These are phyloP conservation scores for Emydoidea blandingii DNA, from an alignment of 2,797 vertebrate species.

Conservation along the genomic window DNA sequence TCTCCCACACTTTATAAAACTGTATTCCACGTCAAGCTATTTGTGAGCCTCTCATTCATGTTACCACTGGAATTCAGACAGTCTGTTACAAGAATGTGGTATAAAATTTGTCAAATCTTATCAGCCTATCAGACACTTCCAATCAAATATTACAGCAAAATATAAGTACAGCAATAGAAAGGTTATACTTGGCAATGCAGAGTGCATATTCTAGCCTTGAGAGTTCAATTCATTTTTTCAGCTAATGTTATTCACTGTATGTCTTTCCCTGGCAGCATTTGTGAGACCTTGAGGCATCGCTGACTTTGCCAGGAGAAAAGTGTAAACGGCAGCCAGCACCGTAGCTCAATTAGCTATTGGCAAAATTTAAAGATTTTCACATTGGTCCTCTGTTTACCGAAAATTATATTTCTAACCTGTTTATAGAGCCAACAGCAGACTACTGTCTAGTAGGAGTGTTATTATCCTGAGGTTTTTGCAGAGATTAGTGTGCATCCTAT, in stretches of 20 bases:
- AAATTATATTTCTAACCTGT: not conserved
- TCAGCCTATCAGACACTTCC: not conserved
- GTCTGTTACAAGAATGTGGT: not conserved
- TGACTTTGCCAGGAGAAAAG: not conserved
- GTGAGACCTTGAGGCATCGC: not conserved
- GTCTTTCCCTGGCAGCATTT: not conserved
- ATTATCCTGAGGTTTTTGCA: not conserved
- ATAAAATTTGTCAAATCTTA: conserved; percentile 17
- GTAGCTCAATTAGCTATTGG: not conserved
- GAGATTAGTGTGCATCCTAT: not conserved
- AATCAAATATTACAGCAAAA: not conserved
- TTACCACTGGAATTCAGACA: conserved; percentile 17
- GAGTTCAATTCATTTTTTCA: not conserved
- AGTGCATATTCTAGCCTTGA: not conserved
- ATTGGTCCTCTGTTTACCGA: not conserved
- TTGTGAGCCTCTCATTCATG: not conserved
- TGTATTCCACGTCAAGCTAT: not conserved
- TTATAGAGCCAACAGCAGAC: not conserved
- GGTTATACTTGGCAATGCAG: not conserved
- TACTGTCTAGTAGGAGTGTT: not conserved
- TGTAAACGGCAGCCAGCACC: not conserved
- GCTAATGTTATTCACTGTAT: not conserved
- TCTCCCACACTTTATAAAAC: not conserved
- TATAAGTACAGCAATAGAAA: not conserved
- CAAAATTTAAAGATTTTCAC: not conserved